Percentiles rank a stretch among this genome's conserved stretches.
Evolutionary conservation across 2,797 vertebrate species (phyloP).

Genomic region (Halcyon badia): DNA sequence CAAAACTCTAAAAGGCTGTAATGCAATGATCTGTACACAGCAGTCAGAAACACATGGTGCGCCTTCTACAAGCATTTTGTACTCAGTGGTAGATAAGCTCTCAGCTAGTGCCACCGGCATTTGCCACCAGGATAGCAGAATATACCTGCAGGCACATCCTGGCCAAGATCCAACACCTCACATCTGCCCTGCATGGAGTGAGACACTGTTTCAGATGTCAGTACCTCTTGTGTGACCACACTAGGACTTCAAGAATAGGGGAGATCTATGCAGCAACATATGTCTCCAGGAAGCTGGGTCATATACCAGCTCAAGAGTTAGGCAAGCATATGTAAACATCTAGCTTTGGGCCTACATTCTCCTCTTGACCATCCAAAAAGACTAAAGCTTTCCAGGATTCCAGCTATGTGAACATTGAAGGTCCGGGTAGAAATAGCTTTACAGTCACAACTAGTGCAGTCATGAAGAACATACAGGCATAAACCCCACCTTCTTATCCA

Average conservation of each 20-base stretch:
- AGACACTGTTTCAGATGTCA: not conserved
- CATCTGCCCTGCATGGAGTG: rapidly evolving
- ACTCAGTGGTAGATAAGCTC: not conserved
- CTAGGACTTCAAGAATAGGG: not conserved
- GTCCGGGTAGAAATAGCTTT: not conserved
- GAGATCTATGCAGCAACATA: not conserved
- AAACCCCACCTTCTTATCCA: not conserved
- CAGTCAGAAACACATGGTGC: not conserved
- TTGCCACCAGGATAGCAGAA: not conserved
- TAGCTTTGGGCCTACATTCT: not conserved
- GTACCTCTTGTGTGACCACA: not conserved
- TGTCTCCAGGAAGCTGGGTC: not conserved
- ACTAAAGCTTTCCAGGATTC: not conserved
- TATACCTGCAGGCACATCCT: not conserved
- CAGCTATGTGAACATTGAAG: not conserved
- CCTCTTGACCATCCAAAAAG: not conserved
- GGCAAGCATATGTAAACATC: not conserved
- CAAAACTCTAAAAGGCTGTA: not conserved
- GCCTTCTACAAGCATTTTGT: not conserved
- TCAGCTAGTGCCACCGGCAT: not conserved
- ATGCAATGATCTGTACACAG: not conserved
- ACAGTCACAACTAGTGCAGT: not conserved
- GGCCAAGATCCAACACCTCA: not conserved
- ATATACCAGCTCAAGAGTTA: not conserved
- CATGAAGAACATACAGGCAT: not conserved